phyloP scores from a whole-genome alignment of 1,140 invertebrate genomes.

The Sarcophaga bullata region DNA sequence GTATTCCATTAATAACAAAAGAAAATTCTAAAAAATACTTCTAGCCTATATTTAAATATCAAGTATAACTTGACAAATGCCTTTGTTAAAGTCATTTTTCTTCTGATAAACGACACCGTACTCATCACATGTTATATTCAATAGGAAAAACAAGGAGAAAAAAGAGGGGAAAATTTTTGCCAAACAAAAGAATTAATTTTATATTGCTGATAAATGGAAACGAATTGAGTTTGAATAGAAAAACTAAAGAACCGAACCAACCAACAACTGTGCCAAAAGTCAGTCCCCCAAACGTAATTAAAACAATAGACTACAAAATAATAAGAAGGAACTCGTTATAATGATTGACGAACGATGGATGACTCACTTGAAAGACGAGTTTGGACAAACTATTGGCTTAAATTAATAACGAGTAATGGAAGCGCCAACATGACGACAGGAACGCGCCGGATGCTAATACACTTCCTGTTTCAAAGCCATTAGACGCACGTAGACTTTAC shows the following conservation, averaged over 20 bases:
- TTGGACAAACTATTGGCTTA: not conserved
- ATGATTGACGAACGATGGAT: too few species aligned
- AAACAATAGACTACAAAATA: not conserved
- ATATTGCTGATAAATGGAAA: not conserved
- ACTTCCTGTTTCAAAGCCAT: constrained; percentile 29
- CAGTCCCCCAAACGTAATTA: constrained; percentile 27
- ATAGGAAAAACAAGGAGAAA: too few species aligned
- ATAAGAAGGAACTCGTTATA: constrained; percentile 1
- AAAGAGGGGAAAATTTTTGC: not conserved
- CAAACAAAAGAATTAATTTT: constrained; percentile 8
- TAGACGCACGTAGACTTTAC: not conserved
- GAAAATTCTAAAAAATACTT: not conserved
- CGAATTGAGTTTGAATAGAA: not conserved
- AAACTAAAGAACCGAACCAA: not conserved
- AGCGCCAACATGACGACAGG: constrained; percentile 30
- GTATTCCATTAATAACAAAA: not conserved
- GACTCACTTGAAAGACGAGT: not conserved
- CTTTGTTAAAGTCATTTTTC: not conserved
- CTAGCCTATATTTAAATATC: constrained; percentile 9
- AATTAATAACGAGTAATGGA: not conserved
- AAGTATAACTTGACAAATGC: not conserved
- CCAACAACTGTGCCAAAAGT: too few species aligned
- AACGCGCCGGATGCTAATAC: constrained; percentile 33
- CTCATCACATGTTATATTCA: not conserved
- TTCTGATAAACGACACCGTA: not conserved